phyloP scores from a whole-genome alignment of 2,888 invertebrate species.

The Brachycybe producta region DNA sequence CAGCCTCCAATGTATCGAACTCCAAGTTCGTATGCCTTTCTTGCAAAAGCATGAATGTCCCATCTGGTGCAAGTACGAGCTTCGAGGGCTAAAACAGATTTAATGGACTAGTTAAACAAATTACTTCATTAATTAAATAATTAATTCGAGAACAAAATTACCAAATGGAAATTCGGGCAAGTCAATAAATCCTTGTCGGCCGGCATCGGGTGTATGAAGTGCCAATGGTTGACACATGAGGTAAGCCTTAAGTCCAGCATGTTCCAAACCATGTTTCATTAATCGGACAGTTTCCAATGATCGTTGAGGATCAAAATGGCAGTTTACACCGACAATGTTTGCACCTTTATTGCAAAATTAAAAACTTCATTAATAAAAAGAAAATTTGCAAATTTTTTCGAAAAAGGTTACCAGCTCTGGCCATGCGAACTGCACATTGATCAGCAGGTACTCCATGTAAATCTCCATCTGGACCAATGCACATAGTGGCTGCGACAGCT shows the following conservation, averaged over 20 bases:
- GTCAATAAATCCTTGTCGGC: conserved; percentile 35
- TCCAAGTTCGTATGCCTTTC: conserved; percentile 33
- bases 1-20: conserved; percentile 36
- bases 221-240: conserved; percentile 33
- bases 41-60: conserved; percentile 35
- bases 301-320: conserved; percentile 33
- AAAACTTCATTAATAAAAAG: neutral
- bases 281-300: conserved; percentile 27
- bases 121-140: neutral
- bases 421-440: conserved; percentile 34
- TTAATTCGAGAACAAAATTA: conserved; percentile 20
- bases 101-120: conserved; percentile 6
- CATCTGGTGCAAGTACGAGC: conserved; percentile 33
- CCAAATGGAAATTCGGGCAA: conserved; percentile 37
- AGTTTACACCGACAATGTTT: conserved; percentile 33
- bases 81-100: conserved; percentile 29
- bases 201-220: conserved; percentile 32
- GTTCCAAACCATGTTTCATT: conserved; percentile 32
- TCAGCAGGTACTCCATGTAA: conserved; percentile 30
- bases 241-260: conserved; percentile 28
- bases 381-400: neutral
- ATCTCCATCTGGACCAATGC: conserved; percentile 35
- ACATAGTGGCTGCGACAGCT: conserved; percentile 35
- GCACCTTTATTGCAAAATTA: conserved; percentile 24
- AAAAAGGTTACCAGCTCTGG: conserved; percentile 28